Percentiles rank a stretch among this genome's conserved stretches.
Evolutionary conservation across 2,888 invertebrate species (phyloP).

Genomic region (Euplexia lucipara): DNA sequence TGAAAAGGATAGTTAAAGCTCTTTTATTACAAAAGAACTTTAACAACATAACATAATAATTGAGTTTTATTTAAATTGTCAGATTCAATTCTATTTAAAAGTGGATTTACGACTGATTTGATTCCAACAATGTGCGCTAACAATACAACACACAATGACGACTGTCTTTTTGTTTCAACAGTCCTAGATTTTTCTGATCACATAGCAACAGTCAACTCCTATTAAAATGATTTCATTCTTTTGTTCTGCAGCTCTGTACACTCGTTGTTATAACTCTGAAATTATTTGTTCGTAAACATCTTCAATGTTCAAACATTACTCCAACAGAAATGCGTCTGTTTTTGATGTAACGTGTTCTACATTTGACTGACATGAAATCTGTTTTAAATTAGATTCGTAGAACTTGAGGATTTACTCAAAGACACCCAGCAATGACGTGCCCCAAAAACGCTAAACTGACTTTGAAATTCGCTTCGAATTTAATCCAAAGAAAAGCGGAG

Average conservation of each 20-base stretch:
- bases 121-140: conserved; percentile 19
- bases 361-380: conserved; percentile 7
- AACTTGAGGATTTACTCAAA: conserved; percentile 13
- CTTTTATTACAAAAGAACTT: conserved; percentile 1
- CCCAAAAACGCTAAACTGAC: conserved; percentile 27
- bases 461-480: conserved; percentile 36
- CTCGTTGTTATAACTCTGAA: conserved; percentile 24
- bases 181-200: conserved; percentile 22
- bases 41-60: neutral
- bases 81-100: conserved; percentile 7
- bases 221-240: conserved; percentile 47
- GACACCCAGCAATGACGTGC: conserved; percentile 17
- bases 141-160: conserved; percentile 30
- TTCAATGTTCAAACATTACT: conserved; percentile 27
- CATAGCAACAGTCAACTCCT: conserved; percentile 29
- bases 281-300: conserved; percentile 47
- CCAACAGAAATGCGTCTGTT: conserved; percentile 20
- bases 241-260: conserved; percentile 33
- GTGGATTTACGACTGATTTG: conserved; percentile 20
- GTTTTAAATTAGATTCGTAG: conserved; percentile 23
- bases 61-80: neutral
- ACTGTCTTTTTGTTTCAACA: conserved; percentile 24
- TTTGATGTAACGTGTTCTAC: conserved; percentile 9
- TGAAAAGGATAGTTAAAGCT: neutral
- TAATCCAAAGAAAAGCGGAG: conserved; percentile 31